Evolutionary conservation across 2,797 vertebrate species (phyloP), one percentile per base, ranked within the genome.

Genomic region (Salarias fasciatus): DNA sequence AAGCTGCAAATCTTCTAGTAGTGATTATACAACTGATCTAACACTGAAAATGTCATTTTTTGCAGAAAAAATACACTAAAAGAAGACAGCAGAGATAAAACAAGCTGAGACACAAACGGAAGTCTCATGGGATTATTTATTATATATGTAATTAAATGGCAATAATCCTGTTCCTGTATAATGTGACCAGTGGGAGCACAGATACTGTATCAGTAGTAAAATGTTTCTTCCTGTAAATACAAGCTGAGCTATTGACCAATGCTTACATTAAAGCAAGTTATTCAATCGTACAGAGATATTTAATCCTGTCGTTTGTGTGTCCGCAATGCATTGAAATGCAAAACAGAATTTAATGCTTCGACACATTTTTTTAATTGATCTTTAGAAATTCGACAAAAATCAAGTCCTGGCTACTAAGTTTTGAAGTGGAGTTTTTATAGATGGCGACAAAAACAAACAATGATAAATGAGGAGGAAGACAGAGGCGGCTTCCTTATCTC

Each of bases 331-430:
- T 54, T 28, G 18, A 68, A 61, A 52, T 46, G 36, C n/a, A 33
- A 72, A 61, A 51, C 53, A 29, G 13, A 66, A 63, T 71, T 61
- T 50, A 69, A 69, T 63, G 56, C 59, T 63, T 66, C 83, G 79
- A 80, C 61, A 45, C 56, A 71, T 68, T 76, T 74, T 76, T 74
- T 41, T 37, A 69, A 83, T 70, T 0, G 53, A 84, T 83, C 79
- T 76, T 61, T 15, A 29, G 53, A 62, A 65, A 75, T 67, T 67
- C 4, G 53, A 51, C 52, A 55, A 69, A 70, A 15, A 64, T 53
- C 38, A 67, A 51, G 58, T 43, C 33, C 59, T 55, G 38, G 38
- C 31, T 40, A 41, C 14, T 14, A 71, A 67, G 18, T 51, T 61
- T 29, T 56, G 56, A 18, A 2, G 18, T 24, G 24, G 24, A 24